Percentiles rank a stretch among this genome's conserved stretches.
These are phyloP conservation scores for Strigops habroptila DNA, from an alignment of 2,113 vertebrate species.

Conservation along the genomic window DNA sequence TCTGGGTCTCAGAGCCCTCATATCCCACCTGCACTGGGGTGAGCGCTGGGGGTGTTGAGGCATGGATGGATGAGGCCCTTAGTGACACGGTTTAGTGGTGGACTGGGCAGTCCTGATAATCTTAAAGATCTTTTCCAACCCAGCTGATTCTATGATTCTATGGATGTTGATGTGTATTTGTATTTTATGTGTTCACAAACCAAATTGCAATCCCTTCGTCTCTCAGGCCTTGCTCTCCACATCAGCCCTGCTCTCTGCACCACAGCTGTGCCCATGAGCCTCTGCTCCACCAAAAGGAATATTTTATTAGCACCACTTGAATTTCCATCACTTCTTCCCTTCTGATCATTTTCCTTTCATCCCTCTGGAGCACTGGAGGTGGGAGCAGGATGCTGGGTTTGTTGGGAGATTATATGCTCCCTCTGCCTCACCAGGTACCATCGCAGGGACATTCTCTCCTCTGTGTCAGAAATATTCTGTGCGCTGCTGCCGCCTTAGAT, in stretches of 20 bases:
- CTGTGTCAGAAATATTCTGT: background rate
- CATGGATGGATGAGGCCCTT: background rate
- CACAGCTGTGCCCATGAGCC: background rate
- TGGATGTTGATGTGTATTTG: background rate
- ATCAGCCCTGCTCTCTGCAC: background rate
- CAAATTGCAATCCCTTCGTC: background rate
- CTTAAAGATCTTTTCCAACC: background rate
- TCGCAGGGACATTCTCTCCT: background rate
- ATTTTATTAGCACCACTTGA: slow-evolving; percentile 24
- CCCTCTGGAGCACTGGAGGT: background rate
- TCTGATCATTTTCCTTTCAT: slow-evolving; percentile 50
- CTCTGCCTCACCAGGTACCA: background rate
- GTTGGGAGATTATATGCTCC: background rate
- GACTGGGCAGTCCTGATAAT: background rate
- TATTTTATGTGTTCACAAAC: background rate
- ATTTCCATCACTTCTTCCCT: background rate
- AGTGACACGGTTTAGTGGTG: background rate
- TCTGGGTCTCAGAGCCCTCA: background rate
- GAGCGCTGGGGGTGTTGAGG: background rate
- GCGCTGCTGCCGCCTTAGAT: background rate
- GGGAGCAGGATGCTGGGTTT: background rate
- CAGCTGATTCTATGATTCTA: background rate
- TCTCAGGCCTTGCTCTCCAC: background rate
- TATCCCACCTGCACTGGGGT: accelerated
- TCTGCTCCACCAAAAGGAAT: slow-evolving; percentile 52